Percentiles rank a stretch among this genome's conserved stretches.
phyloP scores from a whole-genome alignment of 2,113 vertebrate genomes.

The Scophthalmus maximus region DNA sequence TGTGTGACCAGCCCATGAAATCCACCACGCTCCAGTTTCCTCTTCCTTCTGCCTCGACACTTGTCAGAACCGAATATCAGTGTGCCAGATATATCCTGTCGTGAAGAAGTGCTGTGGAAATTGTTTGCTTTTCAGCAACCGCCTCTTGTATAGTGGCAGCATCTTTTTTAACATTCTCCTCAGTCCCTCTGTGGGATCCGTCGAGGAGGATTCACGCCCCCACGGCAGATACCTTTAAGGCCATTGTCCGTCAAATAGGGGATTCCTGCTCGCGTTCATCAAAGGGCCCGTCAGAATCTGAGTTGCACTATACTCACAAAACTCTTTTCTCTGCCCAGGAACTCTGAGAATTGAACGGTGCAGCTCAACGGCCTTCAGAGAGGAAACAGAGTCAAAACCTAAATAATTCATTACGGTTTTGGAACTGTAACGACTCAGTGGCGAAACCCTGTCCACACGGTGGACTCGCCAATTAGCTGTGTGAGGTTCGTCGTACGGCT shows the following conservation, averaged over 20 bases:
- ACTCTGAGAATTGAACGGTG: constrained; percentile 26
- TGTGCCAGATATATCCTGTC: constrained; percentile 10
- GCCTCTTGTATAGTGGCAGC: constrained; percentile 9
- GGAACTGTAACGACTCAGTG: constrained; percentile 9
- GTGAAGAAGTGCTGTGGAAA: constrained; percentile 4
- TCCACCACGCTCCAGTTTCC: background rate
- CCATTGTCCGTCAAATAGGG: constrained; percentile 37
- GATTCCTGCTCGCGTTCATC: constrained; percentile 12
- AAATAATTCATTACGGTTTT: constrained; percentile 46
- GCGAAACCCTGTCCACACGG: constrained; percentile 22
- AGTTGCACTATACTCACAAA: constrained; percentile 10
- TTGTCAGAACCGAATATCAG: constrained; percentile 10
- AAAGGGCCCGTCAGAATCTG: constrained; percentile 11
- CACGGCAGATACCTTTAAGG: constrained; percentile 40
- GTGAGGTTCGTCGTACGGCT: constrained; percentile 44
- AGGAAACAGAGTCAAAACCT: constrained; percentile 1
- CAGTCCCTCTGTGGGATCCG: constrained; percentile 34
- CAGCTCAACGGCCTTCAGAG: constrained; percentile 32
- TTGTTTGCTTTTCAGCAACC: constrained; percentile 10
- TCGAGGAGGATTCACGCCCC: constrained; percentile 31
- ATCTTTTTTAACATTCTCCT: constrained; percentile 2
- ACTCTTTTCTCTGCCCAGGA: constrained; percentile 26
- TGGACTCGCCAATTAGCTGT: constrained; percentile 52
- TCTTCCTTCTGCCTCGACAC: background rate
- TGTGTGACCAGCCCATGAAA: constrained; percentile 2